Conservation (phyloP, 2,888 invertebrate species). For the Megaustenia siamemsis region DNA sequence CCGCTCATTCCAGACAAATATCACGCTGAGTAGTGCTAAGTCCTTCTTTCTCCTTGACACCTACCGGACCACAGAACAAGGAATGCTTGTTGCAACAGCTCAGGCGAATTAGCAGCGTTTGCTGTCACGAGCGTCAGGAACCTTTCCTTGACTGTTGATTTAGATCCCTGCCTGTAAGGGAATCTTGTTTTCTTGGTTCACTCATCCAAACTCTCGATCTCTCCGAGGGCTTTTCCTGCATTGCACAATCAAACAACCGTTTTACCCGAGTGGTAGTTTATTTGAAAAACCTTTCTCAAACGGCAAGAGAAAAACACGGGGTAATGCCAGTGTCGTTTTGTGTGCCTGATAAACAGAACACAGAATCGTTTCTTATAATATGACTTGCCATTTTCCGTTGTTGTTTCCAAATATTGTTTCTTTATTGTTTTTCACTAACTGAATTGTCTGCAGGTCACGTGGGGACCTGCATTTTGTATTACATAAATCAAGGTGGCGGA, state of each 20-base stretch:
- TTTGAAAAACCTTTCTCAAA: slow-evolving; percentile 8
- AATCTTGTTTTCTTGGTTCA: slow-evolving; percentile 24
- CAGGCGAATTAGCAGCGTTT: slow-evolving; percentile 7
- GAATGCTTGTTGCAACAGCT: slow-evolving; percentile 20
- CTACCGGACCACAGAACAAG: neutral
- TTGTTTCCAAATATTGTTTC: neutral
- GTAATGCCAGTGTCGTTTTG: slow-evolving; percentile 18
- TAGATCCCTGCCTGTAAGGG: neutral
- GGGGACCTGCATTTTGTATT: no score
- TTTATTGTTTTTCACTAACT: neutral
- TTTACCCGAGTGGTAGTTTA: slow-evolving; percentile 11
- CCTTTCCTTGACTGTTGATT: slow-evolving; percentile 1
- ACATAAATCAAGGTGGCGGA: no score
- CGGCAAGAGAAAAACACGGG: neutral
- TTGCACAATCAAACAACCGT: slow-evolving; percentile 33
- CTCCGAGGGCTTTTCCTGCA: neutral
- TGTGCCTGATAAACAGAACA: neutral
- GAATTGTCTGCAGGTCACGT: neutral
- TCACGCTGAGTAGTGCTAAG: neutral
- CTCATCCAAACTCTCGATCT: neutral
- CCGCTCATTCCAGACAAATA: slow-evolving; percentile 27
- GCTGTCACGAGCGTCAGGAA: slow-evolving; percentile 22
- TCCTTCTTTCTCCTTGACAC: neutral
- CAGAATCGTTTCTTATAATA: neutral
- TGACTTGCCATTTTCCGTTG: slow-evolving; percentile 5